Percentiles rank a stretch among this genome's conserved stretches.
These are phyloP conservation scores for Campylomormyrus tamandua DNA, from an alignment of 2,113 vertebrate species.

Conservation along the genomic window DNA sequence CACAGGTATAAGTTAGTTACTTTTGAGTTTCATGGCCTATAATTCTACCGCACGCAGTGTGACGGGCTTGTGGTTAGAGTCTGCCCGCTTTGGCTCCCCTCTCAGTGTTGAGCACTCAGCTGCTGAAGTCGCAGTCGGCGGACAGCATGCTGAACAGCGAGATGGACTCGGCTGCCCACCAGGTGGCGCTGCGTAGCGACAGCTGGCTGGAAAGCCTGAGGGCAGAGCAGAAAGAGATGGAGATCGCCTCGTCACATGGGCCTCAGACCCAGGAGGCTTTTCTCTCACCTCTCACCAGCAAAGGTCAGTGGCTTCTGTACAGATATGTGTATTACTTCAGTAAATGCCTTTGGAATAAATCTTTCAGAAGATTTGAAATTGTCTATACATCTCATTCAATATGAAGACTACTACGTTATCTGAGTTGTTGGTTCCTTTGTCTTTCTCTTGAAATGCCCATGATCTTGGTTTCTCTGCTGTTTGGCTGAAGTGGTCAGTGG, in stretches of 20 bases:
- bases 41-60: background rate
- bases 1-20: background rate
- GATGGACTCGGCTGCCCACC: constrained; percentile 66
- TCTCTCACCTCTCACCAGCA: constrained; percentile 85
- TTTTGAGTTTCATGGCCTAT: background rate
- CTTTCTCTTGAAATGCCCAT: background rate
- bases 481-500: background rate
- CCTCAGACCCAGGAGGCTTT: constrained; percentile 89
- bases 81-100: background rate
- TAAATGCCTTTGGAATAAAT: background rate
- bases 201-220: constrained; percentile 76
- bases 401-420: background rate
- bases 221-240: constrained; percentile 69
- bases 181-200: constrained; percentile 58
- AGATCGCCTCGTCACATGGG: constrained; percentile 72
- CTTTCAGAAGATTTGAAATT: background rate
- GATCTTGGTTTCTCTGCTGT: background rate
- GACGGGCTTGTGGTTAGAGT: background rate
- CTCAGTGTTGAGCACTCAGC: constrained; percentile 69
- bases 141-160: constrained; percentile 80
- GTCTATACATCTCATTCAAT: background rate
- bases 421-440: background rate
- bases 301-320: constrained; percentile 60
- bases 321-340: background rate
- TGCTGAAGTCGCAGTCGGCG: constrained; percentile 82